Evolutionary conservation across 1,140 invertebrate genomes (phyloP).

Genomic region (Pemphigus obesinymphae): DNA sequence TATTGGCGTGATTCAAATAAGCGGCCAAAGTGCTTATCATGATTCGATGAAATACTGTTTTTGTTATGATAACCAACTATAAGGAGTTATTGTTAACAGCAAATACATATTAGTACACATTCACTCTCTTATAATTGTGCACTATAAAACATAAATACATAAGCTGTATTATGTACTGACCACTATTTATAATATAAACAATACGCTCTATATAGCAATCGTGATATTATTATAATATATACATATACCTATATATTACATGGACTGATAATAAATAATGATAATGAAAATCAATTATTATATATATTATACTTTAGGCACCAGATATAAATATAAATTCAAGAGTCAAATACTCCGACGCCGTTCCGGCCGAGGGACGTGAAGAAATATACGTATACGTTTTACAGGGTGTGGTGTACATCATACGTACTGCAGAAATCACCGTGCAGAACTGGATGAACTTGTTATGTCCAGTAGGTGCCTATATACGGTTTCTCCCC

Average conservation of each 20-base stretch:
- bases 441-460: not conserved
- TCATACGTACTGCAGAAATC: not conserved
- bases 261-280: not conserved
- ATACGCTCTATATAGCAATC: too few relatives aligned
- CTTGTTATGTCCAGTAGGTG: not conserved
- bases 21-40: conserved; percentile 6
- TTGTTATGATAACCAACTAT: conserved; percentile 2
- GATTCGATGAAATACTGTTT: conserved; percentile 13
- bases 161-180: not conserved
- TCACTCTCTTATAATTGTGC: not conserved
- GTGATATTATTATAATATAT: not conserved
- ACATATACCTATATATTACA: not conserved
- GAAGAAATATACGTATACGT: not conserved
- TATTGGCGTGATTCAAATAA: not conserved
- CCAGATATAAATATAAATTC: too few relatives aligned
- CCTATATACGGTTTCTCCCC: not conserved
- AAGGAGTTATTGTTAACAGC: not conserved
- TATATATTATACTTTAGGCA: not conserved
- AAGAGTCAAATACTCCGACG: not conserved
- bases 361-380: not conserved
- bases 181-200: not conserved
- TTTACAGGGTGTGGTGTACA: not conserved
- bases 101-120: not conserved
- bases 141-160: not conserved
- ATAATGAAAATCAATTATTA: not conserved